These are phyloP conservation scores for Harpalus rubripes DNA, from an alignment of 2,888 invertebrate species.

Conservation along the genomic window DNA sequence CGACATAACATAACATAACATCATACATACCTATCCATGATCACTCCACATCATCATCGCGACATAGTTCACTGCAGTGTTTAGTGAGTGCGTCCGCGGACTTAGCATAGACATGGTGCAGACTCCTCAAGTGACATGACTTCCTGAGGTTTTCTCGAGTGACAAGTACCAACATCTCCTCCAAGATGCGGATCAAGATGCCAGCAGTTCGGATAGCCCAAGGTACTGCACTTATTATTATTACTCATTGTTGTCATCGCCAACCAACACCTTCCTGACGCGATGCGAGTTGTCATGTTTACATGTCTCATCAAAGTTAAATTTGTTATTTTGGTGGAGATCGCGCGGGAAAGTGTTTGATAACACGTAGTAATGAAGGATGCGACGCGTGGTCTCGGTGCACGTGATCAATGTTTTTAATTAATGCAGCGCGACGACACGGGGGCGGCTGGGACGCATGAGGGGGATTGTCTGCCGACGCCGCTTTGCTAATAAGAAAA, in stretches of 20 bases:
- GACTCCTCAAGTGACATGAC: slow-evolving; percentile 60
- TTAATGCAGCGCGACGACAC: slow-evolving; percentile 72
- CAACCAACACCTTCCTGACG: background rate
- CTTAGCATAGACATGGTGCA: slow-evolving; percentile 46
- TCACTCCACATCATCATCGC: slow-evolving; percentile 1
- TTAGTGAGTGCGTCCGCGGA: slow-evolving; percentile 30
- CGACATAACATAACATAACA: background rate
- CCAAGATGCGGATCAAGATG: slow-evolving; percentile 98
- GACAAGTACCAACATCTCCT: slow-evolving; percentile 60
- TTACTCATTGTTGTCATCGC: slow-evolving; percentile 11
- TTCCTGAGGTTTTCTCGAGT: slow-evolving; percentile 31
- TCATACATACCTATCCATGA: background rate
- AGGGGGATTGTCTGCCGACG: slow-evolving; percentile 77
- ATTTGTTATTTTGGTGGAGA: slow-evolving; percentile 16
- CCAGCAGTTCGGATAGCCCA: slow-evolving; percentile 97
- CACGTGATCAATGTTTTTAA: slow-evolving; percentile 75
- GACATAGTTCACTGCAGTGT: slow-evolving; percentile 13
- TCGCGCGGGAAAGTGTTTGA: slow-evolving; percentile 62
- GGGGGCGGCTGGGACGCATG: slow-evolving; percentile 71
- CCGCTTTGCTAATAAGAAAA: slow-evolving; percentile 75
- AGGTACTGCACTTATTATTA: slow-evolving; percentile 83
- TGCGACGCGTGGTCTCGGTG: slow-evolving; percentile 67
- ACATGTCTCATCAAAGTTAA: background rate
- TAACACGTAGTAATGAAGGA: slow-evolving; percentile 4
- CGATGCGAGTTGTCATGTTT: slow-evolving; percentile 2